Evolutionary conservation across 2,888 invertebrate species (phyloP).

Genomic region (Zhuqinia jingwanae): DNA sequence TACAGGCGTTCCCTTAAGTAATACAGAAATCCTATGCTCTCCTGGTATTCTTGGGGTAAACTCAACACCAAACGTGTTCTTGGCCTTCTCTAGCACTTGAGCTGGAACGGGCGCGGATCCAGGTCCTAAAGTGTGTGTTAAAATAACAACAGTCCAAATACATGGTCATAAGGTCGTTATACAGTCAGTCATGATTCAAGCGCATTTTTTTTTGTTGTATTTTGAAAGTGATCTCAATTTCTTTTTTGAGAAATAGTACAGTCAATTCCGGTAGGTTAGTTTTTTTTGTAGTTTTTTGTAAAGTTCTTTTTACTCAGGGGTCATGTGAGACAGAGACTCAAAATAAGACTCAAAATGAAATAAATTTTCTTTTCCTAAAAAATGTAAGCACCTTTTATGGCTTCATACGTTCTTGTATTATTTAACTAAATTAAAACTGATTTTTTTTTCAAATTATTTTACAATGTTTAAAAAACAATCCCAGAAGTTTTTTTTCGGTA

Average conservation of each 20-base stretch:
- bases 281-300: slow-evolving; percentile 23
- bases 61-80: slow-evolving; percentile 96
- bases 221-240: background rate
- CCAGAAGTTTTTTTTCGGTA: too few relatives aligned
- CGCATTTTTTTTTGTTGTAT: too few relatives aligned
- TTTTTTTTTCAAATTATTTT: too few relatives aligned
- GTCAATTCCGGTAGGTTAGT: slow-evolving; percentile 65
- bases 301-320: slow-evolving; percentile 40
- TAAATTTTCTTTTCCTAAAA: too few relatives aligned
- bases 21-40: slow-evolving; percentile 87
- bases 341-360: too few relatives aligned
- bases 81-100: slow-evolving; percentile 96
- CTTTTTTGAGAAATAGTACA: slow-evolving; percentile 7
- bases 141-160: slow-evolving; percentile 73
- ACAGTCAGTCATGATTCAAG: slow-evolving; percentile 61
- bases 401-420: too few relatives aligned
- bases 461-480: too few relatives aligned
- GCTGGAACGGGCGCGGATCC: slow-evolving; percentile 90
- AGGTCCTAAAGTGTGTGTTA: slow-evolving; percentile 83
- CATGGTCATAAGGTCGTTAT: slow-evolving; percentile 60
- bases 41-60: slow-evolving; percentile 83
- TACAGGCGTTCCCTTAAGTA: slow-evolving; percentile 77
- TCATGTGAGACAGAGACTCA: slow-evolving; percentile 49
- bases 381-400: too few relatives aligned
- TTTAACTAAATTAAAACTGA: too few relatives aligned